Conservation (phyloP, 1,140 invertebrate genomes). For the Elysia chlorotica region DNA sequence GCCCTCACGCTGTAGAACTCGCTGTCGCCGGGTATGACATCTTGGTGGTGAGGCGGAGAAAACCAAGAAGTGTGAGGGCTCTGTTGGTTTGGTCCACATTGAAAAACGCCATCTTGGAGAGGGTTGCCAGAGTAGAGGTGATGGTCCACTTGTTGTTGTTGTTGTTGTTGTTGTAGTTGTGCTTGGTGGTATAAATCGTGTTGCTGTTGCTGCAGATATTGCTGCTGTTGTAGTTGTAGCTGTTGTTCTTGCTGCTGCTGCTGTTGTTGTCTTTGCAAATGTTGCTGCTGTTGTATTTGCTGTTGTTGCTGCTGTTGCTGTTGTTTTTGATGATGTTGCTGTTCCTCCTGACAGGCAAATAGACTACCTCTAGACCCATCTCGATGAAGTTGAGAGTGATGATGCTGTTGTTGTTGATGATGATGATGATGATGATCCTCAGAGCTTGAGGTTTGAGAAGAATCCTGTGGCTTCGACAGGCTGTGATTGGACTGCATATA, state of each 20-base stretch:
- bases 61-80: background rate
- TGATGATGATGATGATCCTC: no score
- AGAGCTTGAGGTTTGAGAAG: no score
- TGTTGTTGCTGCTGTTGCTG: no score
- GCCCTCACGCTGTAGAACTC: background rate
- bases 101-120: background rate
- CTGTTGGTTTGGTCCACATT: background rate
- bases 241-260: background rate
- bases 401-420: no score
- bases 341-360: no score
- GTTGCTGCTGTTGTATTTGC: no score
- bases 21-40: background rate
- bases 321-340: no score
- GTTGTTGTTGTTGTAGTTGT: background rate
- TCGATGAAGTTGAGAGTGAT: no score
- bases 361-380: no score
- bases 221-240: background rate
- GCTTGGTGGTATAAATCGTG: background rate
- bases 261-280: background rate
- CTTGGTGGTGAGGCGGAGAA: background rate
- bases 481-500: background rate
- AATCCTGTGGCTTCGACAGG: no score
- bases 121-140: background rate
- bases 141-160: background rate
- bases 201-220: background rate